Evolutionary conservation across 2,113 vertebrate genomes (phyloP).

Genomic region (Indicator maculatus): DNA sequence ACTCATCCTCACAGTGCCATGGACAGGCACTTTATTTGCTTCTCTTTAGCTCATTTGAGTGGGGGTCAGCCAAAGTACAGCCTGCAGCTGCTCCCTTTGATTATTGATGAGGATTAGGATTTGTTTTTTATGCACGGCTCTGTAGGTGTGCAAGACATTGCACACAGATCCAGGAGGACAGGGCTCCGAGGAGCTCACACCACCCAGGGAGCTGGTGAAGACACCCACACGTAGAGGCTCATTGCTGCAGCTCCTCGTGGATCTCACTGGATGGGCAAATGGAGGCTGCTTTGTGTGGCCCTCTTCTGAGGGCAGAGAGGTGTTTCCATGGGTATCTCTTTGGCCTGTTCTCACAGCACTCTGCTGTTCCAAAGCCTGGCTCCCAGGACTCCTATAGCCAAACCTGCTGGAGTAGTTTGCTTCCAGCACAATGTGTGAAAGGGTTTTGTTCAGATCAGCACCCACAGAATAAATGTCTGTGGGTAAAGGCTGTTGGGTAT

Average conservation of each 20-base stretch:
- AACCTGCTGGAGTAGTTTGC: background rate
- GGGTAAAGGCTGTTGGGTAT: background rate
- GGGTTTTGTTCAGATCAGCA: background rate
- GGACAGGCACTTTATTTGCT: background rate
- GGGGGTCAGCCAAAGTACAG: constrained; percentile 47
- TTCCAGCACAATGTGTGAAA: background rate
- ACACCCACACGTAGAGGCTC: background rate
- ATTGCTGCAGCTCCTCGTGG: background rate
- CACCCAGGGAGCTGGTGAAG: background rate
- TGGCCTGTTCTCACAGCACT: background rate
- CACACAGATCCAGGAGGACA: constrained; percentile 3
- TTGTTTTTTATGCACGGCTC: constrained; percentile 2
- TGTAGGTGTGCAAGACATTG: constrained; percentile 11
- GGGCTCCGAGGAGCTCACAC: background rate
- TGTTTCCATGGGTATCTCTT: background rate
- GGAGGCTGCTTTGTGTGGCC: background rate
- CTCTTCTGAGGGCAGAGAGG: background rate
- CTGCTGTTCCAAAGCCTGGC: background rate
- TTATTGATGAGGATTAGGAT: constrained; percentile 35
- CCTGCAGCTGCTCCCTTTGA: constrained; percentile 35
- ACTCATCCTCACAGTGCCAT: background rate
- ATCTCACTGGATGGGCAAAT: background rate
- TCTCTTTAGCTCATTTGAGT: background rate
- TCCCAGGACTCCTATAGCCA: background rate
- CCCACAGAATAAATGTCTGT: background rate